Base-by-base conservation (phyloP, 1,140 invertebrate species). In the Meloidogyne hapla region DNA sequence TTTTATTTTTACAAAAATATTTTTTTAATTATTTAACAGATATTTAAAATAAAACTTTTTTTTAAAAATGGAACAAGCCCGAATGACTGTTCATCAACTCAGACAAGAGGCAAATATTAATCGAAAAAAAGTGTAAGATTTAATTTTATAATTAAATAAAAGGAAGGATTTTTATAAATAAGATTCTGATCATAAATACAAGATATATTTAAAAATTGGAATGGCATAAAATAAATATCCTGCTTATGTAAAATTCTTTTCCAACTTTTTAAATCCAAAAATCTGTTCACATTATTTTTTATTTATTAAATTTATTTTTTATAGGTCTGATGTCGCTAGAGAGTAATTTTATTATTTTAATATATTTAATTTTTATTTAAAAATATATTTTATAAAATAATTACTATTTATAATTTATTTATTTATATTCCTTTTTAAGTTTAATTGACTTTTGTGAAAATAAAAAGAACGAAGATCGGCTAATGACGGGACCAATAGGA, bases 61-160 rank as follows among this genome's bases (percentile, higher is more conserved):
- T 33, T 0, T 6, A 56, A 56, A 56, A 65, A 73, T 73, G 71
- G 71, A 73, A 13, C 71, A 73, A 38, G 71, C 71, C 6, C 45
- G 71, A 1, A 61, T 73, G 12, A 73, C 71, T 15, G 71, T 73
- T 21, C 71, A 73, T 42, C 71, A 73, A 33, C n/a, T 73, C 21
- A 23, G 71, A n/a, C 71, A 73, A 38, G 71, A 73, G 42, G 71
- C 71, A 13, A 73, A 73, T 63, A 56, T 73, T 38, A 61, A 73
- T 38, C 56, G 71, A 1, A 65, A 73, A 33, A 73, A 73, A 73
- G 71, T 73, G 71, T 73, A 64, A 18, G 69, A 26, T 2, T 62
- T 33, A 33, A 33, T 33, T 33, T 33, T 0, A 33, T 33, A 6
- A 6, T 33, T 33, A 0, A n/a, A n/a, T n/a, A n/a, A n/a, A 33